Conservation (phyloP, 1,140 invertebrate species). For the Glomeris maerens region DNA sequence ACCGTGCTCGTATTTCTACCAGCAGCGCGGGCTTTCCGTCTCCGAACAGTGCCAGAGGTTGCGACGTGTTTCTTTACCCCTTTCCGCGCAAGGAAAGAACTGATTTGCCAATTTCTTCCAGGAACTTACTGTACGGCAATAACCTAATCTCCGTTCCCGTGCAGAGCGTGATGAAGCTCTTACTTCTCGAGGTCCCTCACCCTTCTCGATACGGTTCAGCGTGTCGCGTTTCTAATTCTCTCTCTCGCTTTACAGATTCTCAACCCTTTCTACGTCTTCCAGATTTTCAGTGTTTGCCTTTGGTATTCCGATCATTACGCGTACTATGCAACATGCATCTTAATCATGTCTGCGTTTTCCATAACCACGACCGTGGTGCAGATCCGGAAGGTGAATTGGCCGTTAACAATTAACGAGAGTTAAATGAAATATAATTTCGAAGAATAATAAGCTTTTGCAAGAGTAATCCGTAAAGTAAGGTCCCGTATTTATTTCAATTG, state of each 20-base stretch:
- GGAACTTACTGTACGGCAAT: slow-evolving; percentile 54
- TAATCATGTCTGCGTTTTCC: slow-evolving; percentile 72
- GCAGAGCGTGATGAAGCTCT: slow-evolving; percentile 51
- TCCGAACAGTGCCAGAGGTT: slow-evolving; percentile 46
- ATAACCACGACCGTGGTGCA: slow-evolving; percentile 66
- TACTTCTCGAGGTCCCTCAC: slow-evolving; percentile 45
- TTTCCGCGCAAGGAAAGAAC: background rate
- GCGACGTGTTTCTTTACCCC: slow-evolving; percentile 19
- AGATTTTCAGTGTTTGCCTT: slow-evolving; percentile 60
- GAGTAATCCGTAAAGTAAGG: too few species aligned
- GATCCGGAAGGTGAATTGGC: slow-evolving; percentile 58
- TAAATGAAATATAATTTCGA: background rate
- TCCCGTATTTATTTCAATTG: too few species aligned
- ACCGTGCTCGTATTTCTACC: slow-evolving; percentile 46
- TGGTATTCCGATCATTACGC: slow-evolving; percentile 65
- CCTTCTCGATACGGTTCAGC: background rate
- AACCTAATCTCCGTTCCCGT: slow-evolving; percentile 63
- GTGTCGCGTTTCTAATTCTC: background rate
- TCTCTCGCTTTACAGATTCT: slow-evolving; percentile 38
- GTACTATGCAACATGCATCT: slow-evolving; percentile 68
- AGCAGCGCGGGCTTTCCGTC: slow-evolving; percentile 36
- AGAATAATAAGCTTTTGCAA: background rate
- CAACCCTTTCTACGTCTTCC: slow-evolving; percentile 86
- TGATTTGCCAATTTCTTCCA: slow-evolving; percentile 30
- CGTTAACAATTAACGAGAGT: slow-evolving; percentile 21